Evolutionary conservation across 2,888 invertebrate genomes (phyloP), one percentile per base, ranked within the genome.

Genomic region (Drosophila mimetica): DNA sequence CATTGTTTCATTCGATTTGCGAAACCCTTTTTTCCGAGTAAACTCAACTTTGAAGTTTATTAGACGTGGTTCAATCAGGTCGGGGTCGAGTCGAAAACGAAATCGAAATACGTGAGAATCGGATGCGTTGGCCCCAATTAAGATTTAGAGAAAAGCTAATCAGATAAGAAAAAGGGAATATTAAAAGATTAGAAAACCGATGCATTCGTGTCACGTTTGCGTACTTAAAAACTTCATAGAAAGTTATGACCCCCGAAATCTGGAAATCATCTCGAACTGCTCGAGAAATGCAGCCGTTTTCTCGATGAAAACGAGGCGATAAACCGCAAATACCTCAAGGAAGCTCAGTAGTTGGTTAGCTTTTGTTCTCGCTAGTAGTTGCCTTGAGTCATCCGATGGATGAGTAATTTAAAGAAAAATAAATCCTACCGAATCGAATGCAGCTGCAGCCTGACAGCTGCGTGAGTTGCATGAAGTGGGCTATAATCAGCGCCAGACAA

Each of bases 391-490:
- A 81, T 69, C 25, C 47, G 16, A 36, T 41, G 22, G 64, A 77
- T 77, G 77, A 77, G 67, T 73, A 75, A 82, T 67, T 55, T 32
- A 22, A 18, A n/a, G n/a, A 5, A 28, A 50, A 16, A 42, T 51
- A 47, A 54, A 42, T 1, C 16, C 37, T 8, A 39, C 42, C 44
- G 16, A 70, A 16, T 46, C 28, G 30, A 46, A 46, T 44, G 54
- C 52, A 73, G 71, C 36, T 46, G 37, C 46, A 16, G 39, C 61
- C 36, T 70, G 64, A 42, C 59, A 64, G 37, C 57, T 78, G 79
- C 86, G 84, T 86, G 85, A 74, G 69, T 50, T 51, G 81, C 81
- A 81, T 86, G 70, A 74, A 79, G 79, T 77, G 74, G 77, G 76
- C 66, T 54, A 71, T 77, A 65, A 72, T 64, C 64, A 65, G 52